Evolutionary conservation across 2,888 invertebrate species (phyloP).

Genomic region (Torymus tubicola): DNA sequence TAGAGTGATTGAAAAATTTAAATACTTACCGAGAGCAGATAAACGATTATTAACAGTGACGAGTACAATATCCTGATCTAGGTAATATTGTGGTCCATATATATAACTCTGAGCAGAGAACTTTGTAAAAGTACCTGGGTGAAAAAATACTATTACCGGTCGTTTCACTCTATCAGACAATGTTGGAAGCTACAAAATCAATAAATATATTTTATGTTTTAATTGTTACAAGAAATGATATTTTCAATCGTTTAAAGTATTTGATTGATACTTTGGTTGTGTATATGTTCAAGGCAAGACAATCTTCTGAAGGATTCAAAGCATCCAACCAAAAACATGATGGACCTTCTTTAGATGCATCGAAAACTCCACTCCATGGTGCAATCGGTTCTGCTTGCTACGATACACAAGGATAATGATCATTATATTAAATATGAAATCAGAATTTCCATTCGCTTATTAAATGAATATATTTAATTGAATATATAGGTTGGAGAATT

Average conservation of each 20-base stretch:
- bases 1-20: not conserved
- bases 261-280: slow-evolving; percentile 68
- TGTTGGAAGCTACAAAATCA: slow-evolving; percentile 8
- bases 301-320: slow-evolving; percentile 80
- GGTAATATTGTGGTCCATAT: slow-evolving; percentile 68
- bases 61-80: slow-evolving; percentile 70
- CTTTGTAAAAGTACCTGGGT: slow-evolving; percentile 82
- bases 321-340: slow-evolving; percentile 77
- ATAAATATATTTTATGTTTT: not conserved
- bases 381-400: slow-evolving; percentile 78
- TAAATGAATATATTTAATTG: not conserved
- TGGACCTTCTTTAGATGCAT: slow-evolving; percentile 80
- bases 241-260: slow-evolving; percentile 4
- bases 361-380: slow-evolving; percentile 77
- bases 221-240: not conserved
- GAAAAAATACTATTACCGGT: slow-evolving; percentile 84
- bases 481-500: not conserved
- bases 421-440: slow-evolving; percentile 4
- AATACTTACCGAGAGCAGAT: slow-evolving; percentile 71
- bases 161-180: slow-evolving; percentile 52
- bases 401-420: slow-evolving; percentile 67
- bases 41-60: slow-evolving; percentile 72
- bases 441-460: not conserved
- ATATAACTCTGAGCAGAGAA: slow-evolving; percentile 79
- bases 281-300: slow-evolving; percentile 82